These are phyloP conservation scores for Perognathus longimembris DNA, from an alignment of 2,113 vertebrate species.

Conservation along the genomic window DNA sequence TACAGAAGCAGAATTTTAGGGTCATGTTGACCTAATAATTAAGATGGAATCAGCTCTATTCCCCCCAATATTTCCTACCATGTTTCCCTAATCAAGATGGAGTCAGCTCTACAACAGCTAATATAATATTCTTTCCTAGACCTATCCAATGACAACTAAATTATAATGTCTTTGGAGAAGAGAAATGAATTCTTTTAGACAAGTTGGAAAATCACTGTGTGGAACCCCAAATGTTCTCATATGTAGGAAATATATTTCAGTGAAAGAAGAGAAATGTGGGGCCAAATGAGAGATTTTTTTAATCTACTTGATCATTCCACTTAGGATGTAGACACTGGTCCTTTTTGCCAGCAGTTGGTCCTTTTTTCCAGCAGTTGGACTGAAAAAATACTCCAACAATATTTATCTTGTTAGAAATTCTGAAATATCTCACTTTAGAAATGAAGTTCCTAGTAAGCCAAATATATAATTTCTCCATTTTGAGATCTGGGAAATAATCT, in stretches of 20 bases:
- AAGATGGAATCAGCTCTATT: no score
- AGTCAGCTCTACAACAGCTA: no score
- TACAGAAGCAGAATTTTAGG: no score
- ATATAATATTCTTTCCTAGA: background rate
- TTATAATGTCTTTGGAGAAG: background rate
- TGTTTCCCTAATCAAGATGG: no score
- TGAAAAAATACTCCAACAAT: background rate
- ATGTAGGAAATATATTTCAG: background rate
- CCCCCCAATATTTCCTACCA: no score
- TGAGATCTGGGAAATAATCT: constrained; percentile 19
- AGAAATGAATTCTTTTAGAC: background rate
- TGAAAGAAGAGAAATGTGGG: background rate
- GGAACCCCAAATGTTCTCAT: constrained; percentile 1
- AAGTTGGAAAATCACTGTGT: background rate
- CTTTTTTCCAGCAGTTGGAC: background rate
- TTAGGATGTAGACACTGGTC: background rate
- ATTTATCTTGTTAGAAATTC: constrained; percentile 33
- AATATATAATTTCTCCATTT: constrained; percentile 9
- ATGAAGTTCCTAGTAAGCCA: constrained; percentile 23
- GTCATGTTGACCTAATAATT: no score
- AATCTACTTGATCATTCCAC: background rate
- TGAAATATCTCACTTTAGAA: constrained; percentile 44
- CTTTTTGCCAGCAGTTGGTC: background rate
- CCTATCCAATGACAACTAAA: background rate
- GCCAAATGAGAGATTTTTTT: background rate